phyloP scores from a whole-genome alignment of 2,888 invertebrate species.

The Pyrocoelia pectoralis region DNA sequence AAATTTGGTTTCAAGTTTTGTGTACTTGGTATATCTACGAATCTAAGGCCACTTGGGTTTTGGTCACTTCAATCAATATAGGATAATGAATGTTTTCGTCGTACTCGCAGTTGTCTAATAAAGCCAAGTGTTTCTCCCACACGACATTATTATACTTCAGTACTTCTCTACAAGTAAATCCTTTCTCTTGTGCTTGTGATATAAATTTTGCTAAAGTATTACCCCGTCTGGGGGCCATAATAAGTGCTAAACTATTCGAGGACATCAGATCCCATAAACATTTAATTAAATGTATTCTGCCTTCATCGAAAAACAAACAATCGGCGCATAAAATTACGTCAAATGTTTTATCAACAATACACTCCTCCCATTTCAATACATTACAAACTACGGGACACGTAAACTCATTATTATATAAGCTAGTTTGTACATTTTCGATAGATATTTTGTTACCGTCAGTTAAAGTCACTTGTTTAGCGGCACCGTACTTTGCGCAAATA shows the following conservation, averaged over 20 bases:
- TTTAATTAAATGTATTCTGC: slow-evolving; percentile 70
- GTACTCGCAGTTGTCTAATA: slow-evolving; percentile 68
- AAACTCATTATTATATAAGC: slow-evolving; percentile 71
- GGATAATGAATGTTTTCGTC: slow-evolving; percentile 78
- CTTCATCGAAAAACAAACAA: slow-evolving; percentile 81
- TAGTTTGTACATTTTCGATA: slow-evolving; percentile 74
- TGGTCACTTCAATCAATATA: slow-evolving; percentile 70
- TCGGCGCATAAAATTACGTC: slow-evolving; percentile 81
- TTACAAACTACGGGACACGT: slow-evolving; percentile 62
- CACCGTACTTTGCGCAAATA: slow-evolving; percentile 72
- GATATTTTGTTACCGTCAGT: slow-evolving; percentile 83
- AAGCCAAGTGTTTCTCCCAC: slow-evolving; percentile 72
- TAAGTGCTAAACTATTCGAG: slow-evolving; percentile 69
- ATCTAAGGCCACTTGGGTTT: slow-evolving; percentile 60
- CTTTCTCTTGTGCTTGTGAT: slow-evolving; percentile 66
- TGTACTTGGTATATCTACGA: slow-evolving; percentile 34
- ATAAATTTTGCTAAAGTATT: slow-evolving; percentile 75
- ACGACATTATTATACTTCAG: slow-evolving; percentile 71
- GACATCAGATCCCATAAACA: slow-evolving; percentile 72
- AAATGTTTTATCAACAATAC: slow-evolving; percentile 60
- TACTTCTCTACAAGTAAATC: slow-evolving; percentile 66
- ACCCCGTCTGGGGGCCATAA: slow-evolving; percentile 81
- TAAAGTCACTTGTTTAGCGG: slow-evolving; percentile 70
- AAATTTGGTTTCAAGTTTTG: slow-evolving; percentile 24
- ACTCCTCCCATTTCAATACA: slow-evolving; percentile 66